phyloP scores from a whole-genome alignment of 2,888 invertebrate genomes.

The Amphipoea lucens region DNA sequence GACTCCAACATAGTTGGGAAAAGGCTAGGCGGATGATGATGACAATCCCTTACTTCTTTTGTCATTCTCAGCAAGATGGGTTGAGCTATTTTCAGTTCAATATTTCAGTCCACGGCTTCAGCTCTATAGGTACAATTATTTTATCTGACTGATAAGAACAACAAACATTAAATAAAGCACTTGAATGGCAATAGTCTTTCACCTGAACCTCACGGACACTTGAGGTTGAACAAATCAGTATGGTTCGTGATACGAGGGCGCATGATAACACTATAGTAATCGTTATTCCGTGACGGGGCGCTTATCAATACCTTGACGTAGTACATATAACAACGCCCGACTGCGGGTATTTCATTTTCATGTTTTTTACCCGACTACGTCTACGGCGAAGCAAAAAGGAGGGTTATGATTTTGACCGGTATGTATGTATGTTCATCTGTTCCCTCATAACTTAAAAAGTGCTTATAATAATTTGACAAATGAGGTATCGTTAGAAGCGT shows the following conservation, averaged over 20 bases:
- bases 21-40: neutral
- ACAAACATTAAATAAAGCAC: slow-evolving; percentile 15
- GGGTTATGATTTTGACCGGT: no score
- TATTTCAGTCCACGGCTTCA: neutral
- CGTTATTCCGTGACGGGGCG: slow-evolving; percentile 63
- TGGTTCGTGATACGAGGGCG: slow-evolving; percentile 54
- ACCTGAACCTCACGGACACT: slow-evolving; percentile 26
- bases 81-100: neutral
- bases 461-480: no score
- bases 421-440: no score
- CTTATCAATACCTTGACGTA: slow-evolving; percentile 69
- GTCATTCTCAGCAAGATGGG: neutral
- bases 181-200: slow-evolving; percentile 33
- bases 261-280: slow-evolving; percentile 62
- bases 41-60: neutral
- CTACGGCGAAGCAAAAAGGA: no score
- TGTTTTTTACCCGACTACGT: neutral
- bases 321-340: slow-evolving; percentile 46
- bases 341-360: slow-evolving; percentile 28
- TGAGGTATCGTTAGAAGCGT: no score
- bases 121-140: neutral
- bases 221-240: slow-evolving; percentile 61
- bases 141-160: neutral
- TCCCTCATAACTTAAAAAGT: no score
- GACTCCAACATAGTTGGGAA: no score